Base-by-base conservation (phyloP, 2,113 vertebrate genomes). In the Malaclemys terrapin region DNA sequence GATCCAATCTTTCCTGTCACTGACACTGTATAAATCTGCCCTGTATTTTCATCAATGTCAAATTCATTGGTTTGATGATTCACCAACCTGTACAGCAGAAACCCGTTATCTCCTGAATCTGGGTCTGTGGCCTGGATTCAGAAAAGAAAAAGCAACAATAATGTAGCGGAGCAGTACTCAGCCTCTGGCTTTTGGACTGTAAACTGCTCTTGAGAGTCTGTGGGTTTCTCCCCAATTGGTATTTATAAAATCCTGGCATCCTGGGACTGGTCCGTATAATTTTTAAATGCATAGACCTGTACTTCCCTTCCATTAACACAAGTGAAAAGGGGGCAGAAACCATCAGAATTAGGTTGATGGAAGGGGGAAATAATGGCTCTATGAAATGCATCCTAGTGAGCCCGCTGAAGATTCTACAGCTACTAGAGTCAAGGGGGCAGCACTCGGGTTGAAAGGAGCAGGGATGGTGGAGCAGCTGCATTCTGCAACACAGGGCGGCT, bases 11-110 rank as follows among this genome's bases (percentile, higher is more conserved):
- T 91, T 56, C 38, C 95, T 85, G 85, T 87, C 13, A 97, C 89
- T n/a, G 98, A 98, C 47, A 98, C 94, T 82, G 98, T 98, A 35
- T 97, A 98, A 85, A 99, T 89, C 94, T 97, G 95, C 80, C 99
- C 99, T 0, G 98, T 98, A 7, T 94, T 94, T 69, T 96, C 75
- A 6, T 99, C n/a, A 17, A 99, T 97, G 35, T 97, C 98, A 2
- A 99, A 98, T 25, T 95, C 80, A 0, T 93, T 52, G 1, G 8
- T 94, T 4, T 86, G 27, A 9, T 50, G 22, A 10, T 89, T 59
- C 38, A 79, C 53, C 49, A 99, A 57, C 69, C 98, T 98, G 98
- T 99, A 99, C 56, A 54, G 72, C 94, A 99, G 95, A 59, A 22
- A 45, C 45, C 92, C 97, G 0, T 89, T 96, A 3, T 97, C 96